phyloP scores from a whole-genome alignment of 2,113 vertebrate genomes.

The Strigops habroptila region DNA sequence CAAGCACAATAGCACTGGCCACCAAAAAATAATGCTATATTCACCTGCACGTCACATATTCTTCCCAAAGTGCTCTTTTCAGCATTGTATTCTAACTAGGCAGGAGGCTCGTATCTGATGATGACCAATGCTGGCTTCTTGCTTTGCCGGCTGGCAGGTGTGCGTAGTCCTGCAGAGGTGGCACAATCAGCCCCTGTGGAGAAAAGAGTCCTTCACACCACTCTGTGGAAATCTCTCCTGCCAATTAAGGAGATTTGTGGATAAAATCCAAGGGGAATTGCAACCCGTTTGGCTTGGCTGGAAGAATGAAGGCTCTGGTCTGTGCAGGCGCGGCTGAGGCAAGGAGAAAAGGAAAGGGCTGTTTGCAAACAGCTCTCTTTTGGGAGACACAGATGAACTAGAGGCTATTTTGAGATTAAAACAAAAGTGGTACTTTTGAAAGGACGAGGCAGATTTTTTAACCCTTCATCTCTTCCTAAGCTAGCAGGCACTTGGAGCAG shows the following conservation, averaged over 20 bases:
- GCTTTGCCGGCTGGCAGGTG: not conserved
- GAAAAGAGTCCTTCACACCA: slow-evolving; percentile 22
- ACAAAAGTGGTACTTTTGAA: not conserved
- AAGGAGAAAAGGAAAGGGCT: not conserved
- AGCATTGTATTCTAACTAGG: not conserved
- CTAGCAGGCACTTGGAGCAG: not conserved
- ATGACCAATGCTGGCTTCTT: not conserved
- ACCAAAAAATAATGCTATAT: not conserved
- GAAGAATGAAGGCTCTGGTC: not conserved
- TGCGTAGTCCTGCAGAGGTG: not conserved
- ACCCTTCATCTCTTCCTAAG: not conserved
- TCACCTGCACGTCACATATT: not conserved
- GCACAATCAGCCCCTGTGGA: slow-evolving; percentile 12
- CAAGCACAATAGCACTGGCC: not conserved
- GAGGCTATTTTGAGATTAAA: not conserved
- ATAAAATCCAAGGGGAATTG: slow-evolving; percentile 36
- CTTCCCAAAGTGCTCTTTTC: not conserved
- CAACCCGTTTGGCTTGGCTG: not conserved
- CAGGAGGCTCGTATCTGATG: not conserved
- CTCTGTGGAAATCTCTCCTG: not conserved
- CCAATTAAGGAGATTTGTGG: slow-evolving; percentile 28
- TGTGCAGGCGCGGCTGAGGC: not conserved
- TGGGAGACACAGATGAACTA: not conserved
- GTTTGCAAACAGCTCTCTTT: slow-evolving; percentile 15
- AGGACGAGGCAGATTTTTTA: not conserved